Conservation (phyloP, 2,113 vertebrate species). For the Ptilonorhynchus violaceus region DNA sequence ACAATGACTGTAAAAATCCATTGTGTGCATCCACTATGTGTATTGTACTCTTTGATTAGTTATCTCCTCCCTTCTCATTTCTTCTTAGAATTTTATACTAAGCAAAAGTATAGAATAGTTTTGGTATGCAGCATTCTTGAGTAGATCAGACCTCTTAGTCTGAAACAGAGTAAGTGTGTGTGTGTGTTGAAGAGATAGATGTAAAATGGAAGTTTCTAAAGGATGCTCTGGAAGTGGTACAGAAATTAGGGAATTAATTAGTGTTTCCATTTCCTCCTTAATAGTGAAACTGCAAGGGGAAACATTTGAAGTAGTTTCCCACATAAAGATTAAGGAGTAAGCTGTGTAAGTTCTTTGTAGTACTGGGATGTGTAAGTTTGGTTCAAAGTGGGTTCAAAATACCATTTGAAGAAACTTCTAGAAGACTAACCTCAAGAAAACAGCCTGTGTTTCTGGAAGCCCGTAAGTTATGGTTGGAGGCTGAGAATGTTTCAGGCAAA, state of each 20-base stretch:
- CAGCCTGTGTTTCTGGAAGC: background rate
- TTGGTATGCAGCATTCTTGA: background rate
- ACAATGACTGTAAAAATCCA: background rate
- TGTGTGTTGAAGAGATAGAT: background rate
- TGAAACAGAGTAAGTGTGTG: background rate
- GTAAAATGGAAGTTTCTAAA: background rate
- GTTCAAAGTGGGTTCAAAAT: background rate
- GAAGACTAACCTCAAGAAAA: background rate
- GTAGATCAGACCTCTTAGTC: background rate
- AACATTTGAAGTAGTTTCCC: background rate
- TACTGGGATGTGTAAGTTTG: background rate
- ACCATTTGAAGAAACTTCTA: background rate
- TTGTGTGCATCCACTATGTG: background rate
- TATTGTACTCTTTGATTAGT: background rate
- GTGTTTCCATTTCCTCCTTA: background rate
- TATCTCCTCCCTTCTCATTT: background rate
- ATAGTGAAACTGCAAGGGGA: background rate
- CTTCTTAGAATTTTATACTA: rapidly evolving
- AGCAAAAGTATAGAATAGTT: background rate
- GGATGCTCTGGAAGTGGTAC: background rate
- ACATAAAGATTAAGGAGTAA: background rate
- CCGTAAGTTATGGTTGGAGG: background rate
- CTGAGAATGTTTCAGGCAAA: background rate
- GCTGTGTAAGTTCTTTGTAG: background rate
- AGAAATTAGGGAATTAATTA: background rate